phyloP scores from a whole-genome alignment of 37 sponge, comb jelly and placozoan genomes.

The Oscarella lobularis region DNA sequence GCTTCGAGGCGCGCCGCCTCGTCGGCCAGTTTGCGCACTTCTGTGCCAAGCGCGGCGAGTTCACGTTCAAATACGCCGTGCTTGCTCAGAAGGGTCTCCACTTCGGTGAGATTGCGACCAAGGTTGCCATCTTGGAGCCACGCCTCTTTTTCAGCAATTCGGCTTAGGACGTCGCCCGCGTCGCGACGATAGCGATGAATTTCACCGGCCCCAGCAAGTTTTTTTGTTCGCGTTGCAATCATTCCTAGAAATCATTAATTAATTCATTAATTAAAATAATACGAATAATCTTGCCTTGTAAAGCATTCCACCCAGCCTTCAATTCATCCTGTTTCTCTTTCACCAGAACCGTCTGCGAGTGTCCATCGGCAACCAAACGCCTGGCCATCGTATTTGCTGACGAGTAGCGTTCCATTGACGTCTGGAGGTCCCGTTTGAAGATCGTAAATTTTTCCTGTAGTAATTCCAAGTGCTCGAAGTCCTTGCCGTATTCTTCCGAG shows the following conservation, averaged over 20 bases:
- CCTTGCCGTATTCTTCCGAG: constrained; percentile 80
- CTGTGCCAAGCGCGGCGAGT: constrained; percentile 58
- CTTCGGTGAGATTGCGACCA: constrained; percentile 53
- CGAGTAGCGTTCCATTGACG: constrained; percentile 58
- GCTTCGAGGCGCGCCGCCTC: constrained; percentile 58
- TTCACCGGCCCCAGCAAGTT: constrained; percentile 57
- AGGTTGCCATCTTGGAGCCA: constrained; percentile 62
- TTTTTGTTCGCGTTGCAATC: constrained; percentile 45
- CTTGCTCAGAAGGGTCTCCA: constrained; percentile 65
- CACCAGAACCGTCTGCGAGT: constrained; percentile 83
- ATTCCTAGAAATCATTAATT: too few relatives aligned
- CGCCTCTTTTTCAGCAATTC: constrained; percentile 62
- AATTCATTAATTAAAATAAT: constrained; percentile 9
- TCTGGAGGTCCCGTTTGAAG: constrained; percentile 51
- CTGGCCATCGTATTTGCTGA: constrained; percentile 65
- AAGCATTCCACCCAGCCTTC: too few relatives aligned
- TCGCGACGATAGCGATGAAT: constrained; percentile 78
- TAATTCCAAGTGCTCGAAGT: constrained; percentile 74
- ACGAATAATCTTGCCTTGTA: too few relatives aligned
- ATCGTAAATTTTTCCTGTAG: constrained; percentile 89
- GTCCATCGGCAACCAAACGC: constrained; percentile 77
- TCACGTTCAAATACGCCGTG: constrained; percentile 75
- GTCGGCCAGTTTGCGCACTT: constrained; percentile 38
- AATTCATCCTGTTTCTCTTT: constrained; percentile 76
- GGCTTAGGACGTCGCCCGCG: constrained; percentile 46